phyloP scores from a whole-genome alignment of 2,888 invertebrate genomes.

The Crocallis elinguaria region DNA sequence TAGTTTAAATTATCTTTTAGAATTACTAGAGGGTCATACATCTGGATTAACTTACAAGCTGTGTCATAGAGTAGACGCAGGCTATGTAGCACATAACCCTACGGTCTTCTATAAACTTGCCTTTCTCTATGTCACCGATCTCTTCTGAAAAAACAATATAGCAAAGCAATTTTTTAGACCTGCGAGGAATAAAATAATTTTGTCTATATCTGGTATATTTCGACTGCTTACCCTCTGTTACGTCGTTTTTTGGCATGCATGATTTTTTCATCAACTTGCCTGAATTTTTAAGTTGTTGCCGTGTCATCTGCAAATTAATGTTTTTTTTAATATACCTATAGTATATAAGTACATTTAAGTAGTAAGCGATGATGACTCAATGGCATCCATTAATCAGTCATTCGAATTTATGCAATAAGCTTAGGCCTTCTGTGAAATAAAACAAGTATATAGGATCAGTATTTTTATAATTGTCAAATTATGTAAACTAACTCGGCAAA shows the following conservation, averaged over 20 bases:
- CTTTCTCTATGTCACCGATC: slow-evolving; percentile 71
- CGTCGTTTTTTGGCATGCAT: slow-evolving; percentile 86
- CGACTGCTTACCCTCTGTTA: slow-evolving; percentile 76
- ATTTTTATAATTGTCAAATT: too few relatives aligned
- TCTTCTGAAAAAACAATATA: slow-evolving; percentile 60
- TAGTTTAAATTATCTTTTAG: neutral
- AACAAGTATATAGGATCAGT: too few relatives aligned
- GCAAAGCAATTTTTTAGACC: too few relatives aligned
- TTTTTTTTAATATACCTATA: neutral
- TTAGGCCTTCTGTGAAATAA: too few relatives aligned
- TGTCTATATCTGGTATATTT: neutral
- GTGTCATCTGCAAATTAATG: slow-evolving; percentile 63
- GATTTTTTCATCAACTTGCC: slow-evolving; percentile 86
- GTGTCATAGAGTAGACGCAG: slow-evolving; percentile 69
- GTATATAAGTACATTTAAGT: too few relatives aligned
- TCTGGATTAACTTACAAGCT: slow-evolving; percentile 57
- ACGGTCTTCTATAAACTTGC: slow-evolving; percentile 69
- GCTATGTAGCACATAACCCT: slow-evolving; percentile 78
- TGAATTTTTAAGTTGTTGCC: slow-evolving; percentile 86
- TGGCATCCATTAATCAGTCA: too few relatives aligned
- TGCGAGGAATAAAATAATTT: neutral
- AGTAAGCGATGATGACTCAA: too few relatives aligned
- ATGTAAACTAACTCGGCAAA: too few relatives aligned
- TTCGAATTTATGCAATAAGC: too few relatives aligned
- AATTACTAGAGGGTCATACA: neutral